Evolutionary conservation across 2,888 invertebrate genomes (phyloP).

Genomic region (Drosophila seclusa): DNA sequence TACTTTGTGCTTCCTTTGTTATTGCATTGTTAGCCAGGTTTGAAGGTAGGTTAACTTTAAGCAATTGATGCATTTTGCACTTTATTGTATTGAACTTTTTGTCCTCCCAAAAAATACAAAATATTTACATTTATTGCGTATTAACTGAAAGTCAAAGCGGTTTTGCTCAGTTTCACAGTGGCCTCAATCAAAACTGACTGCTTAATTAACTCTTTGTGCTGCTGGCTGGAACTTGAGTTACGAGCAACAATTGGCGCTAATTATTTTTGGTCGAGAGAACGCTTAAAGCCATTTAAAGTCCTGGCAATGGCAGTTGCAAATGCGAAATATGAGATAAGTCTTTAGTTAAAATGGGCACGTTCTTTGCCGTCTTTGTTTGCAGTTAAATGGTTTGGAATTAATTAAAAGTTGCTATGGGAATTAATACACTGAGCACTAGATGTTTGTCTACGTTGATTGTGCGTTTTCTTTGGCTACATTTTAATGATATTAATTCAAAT

Average conservation of each 20-base stretch:
- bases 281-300: constrained; percentile 42
- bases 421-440: constrained; percentile 45
- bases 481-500: not conserved
- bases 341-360: constrained; percentile 41
- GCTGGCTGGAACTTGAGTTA: constrained; percentile 41
- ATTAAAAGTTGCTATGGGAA: constrained; percentile 65
- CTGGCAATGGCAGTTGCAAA: constrained; percentile 49
- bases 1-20: constrained; percentile 29
- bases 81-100: not conserved
- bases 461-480: not conserved
- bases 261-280: constrained; percentile 42
- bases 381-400: constrained; percentile 79
- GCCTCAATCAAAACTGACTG: constrained; percentile 40
- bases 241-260: constrained; percentile 60
- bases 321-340: constrained; percentile 72
- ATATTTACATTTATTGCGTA: not conserved
- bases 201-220: constrained; percentile 62
- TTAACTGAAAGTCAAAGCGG: not conserved
- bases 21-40: constrained; percentile 14
- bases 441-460: constrained; percentile 17
- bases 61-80: not conserved
- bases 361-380: constrained; percentile 51
- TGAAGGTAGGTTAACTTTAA: constrained; percentile 2
- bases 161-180: not conserved
- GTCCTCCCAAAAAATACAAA: not conserved